Percentiles rank a stretch among this genome's conserved stretches.
phyloP scores from a whole-genome alignment of 2,113 vertebrate genomes.

The Chaetops frenatus region DNA sequence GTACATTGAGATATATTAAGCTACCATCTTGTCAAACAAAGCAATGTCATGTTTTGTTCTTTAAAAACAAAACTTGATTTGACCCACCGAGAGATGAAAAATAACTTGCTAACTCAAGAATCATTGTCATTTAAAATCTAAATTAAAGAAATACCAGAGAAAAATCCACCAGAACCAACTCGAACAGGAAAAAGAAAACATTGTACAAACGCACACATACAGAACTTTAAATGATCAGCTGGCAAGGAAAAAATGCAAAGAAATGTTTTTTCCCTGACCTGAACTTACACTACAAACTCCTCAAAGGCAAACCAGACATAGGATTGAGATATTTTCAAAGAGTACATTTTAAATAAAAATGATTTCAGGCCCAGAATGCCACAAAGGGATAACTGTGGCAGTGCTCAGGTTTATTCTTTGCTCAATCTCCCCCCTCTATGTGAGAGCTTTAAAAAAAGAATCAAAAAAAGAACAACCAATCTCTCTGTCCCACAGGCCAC shows the following conservation, averaged over 20 bases:
- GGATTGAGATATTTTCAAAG: neutral
- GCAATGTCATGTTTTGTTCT: neutral
- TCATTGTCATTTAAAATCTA: neutral
- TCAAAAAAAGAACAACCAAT: neutral
- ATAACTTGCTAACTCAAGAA: neutral
- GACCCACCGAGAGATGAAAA: neutral
- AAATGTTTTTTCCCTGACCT: neutral
- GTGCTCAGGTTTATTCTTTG: neutral
- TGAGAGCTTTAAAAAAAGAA: neutral
- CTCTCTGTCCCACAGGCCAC: neutral
- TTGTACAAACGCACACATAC: neutral
- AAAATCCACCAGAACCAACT: neutral
- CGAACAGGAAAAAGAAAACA: neutral
- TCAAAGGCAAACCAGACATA: neutral
- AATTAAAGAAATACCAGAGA: neutral
- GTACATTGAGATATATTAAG: neutral
- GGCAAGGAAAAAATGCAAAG: neutral
- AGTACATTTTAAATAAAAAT: neutral
- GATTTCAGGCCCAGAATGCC: fast-evolving
- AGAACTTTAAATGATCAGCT: neutral
- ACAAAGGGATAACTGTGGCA: neutral
- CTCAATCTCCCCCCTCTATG: neutral
- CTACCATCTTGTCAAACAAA: neutral
- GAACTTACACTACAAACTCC: neutral
- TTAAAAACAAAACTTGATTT: neutral